These are phyloP conservation scores for Drosophila testacea DNA, from an alignment of 2,888 invertebrate genomes.

Conservation along the genomic window DNA sequence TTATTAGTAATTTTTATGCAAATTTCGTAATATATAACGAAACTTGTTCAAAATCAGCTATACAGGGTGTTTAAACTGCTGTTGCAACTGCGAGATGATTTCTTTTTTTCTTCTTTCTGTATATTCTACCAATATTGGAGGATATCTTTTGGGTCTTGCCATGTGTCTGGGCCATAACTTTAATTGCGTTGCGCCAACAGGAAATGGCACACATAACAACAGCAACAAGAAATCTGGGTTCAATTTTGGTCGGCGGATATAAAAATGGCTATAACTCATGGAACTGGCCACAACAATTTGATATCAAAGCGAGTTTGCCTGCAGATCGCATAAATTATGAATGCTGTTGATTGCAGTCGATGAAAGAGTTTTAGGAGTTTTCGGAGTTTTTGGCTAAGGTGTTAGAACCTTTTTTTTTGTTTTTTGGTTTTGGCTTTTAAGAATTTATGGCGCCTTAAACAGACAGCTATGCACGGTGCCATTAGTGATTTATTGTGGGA, in stretches of 20 bases:
- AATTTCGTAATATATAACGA: conserved; percentile 23
- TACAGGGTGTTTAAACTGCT: conserved; percentile 9
- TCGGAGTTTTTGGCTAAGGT: conserved; percentile 48
- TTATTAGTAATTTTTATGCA: conserved; percentile 59
- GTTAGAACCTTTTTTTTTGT: conserved; percentile 77
- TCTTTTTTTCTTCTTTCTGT: neutral
- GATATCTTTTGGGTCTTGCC: conserved; percentile 25
- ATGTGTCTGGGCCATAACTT: conserved; percentile 38
- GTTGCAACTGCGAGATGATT: neutral
- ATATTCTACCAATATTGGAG: conserved; percentile 4
- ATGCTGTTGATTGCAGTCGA: conserved; percentile 22
- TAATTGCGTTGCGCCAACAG: conserved; percentile 50
- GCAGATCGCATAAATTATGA: conserved; percentile 73
- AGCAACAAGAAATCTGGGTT: conserved; percentile 16
- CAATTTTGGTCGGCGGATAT: conserved; percentile 66
- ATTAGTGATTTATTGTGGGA: conserved; percentile 79
- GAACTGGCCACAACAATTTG: conserved; percentile 70
- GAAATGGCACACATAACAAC: conserved; percentile 32
- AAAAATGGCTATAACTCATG: conserved; percentile 68
- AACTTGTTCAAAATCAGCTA: conserved; percentile 6
- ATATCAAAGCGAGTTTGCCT: conserved; percentile 67
- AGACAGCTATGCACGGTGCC: conserved; percentile 69
- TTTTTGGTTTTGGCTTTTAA: conserved; percentile 39
- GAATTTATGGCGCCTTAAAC: conserved; percentile 76
- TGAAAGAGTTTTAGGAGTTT: neutral